phyloP scores from a whole-genome alignment of 2,113 vertebrate genomes.

The Phycodurus eques region DNA sequence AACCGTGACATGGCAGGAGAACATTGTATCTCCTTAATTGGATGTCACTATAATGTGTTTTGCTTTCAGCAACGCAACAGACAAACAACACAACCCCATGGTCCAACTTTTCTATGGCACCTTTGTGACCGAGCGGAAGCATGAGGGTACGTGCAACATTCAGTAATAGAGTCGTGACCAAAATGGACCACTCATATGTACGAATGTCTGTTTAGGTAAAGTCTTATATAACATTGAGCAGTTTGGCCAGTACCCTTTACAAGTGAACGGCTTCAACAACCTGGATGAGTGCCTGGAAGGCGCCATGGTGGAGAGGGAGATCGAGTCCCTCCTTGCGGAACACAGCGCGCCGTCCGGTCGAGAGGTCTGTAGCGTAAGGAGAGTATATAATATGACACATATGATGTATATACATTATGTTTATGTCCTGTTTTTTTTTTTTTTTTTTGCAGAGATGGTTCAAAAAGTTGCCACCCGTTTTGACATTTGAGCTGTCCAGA shows the following conservation, averaged over 20 bases:
- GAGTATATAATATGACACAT: neutral
- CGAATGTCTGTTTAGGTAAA: slow-evolving; percentile 73
- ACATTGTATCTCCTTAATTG: too few species aligned
- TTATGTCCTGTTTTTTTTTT: slow-evolving; percentile 5
- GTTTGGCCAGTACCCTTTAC: slow-evolving; percentile 96
- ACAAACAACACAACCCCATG: slow-evolving; percentile 93
- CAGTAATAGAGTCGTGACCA: neutral
- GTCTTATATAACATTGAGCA: slow-evolving; percentile 88
- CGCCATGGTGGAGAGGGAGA: slow-evolving; percentile 90
- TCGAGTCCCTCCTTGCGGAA: slow-evolving; percentile 79
- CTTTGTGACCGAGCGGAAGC: slow-evolving; percentile 87
- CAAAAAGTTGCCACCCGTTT: slow-evolving; percentile 89
- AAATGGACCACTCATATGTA: neutral
- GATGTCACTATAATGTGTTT: neutral
- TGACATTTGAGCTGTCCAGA: slow-evolving; percentile 96
- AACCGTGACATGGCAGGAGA: too few species aligned
- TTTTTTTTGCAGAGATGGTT: slow-evolving; percentile 86
- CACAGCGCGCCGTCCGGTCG: slow-evolving; percentile 77
- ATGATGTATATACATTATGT: neutral
- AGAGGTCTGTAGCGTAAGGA: slow-evolving; percentile 73
- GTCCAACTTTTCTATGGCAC: slow-evolving; percentile 96
- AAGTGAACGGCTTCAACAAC: slow-evolving; percentile 93
- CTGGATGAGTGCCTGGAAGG: slow-evolving; percentile 92
- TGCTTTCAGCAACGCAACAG: slow-evolving; percentile 71
- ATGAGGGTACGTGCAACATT: slow-evolving; percentile 75